phyloP scores from a whole-genome alignment of 2,888 invertebrate genomes.

The Mylabris sibirica region DNA sequence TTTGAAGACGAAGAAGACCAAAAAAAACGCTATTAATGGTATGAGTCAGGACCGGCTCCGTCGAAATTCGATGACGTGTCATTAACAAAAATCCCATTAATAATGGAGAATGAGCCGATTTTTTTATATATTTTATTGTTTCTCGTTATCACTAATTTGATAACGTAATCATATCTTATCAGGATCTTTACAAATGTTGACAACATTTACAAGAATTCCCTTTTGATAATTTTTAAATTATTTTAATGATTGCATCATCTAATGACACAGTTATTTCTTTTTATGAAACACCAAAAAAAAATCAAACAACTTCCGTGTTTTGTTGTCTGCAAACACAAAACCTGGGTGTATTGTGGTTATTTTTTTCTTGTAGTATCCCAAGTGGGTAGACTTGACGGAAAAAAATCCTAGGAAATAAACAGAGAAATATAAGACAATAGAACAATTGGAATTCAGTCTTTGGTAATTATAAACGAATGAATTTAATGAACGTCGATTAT shows the following conservation, averaged over 20 bases:
- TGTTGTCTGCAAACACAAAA: not conserved
- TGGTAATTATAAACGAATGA: conserved; percentile 6
- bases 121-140: no score
- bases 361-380: not conserved
- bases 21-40: conserved; percentile 1
- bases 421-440: not conserved
- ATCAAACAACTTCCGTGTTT: not conserved
- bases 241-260: not conserved
- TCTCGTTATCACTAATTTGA: not conserved
- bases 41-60: conserved; percentile 3
- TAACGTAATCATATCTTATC: not conserved
- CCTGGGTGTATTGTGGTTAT: not conserved
- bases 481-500: not conserved
- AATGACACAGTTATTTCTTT: not conserved
- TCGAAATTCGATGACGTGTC: not conserved
- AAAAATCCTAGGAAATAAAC: not conserved
- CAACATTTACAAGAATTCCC: not conserved
- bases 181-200: not conserved
- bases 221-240: no score
- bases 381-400: not conserved
- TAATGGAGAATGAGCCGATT: not conserved
- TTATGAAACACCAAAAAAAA: no score
- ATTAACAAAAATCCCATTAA: not conserved
- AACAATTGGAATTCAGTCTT: not conserved
- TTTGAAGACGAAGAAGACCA: not conserved